Evolutionary conservation across 2,797 vertebrate genomes (phyloP).

Genomic region (Helicolenus hilgendorfi): DNA sequence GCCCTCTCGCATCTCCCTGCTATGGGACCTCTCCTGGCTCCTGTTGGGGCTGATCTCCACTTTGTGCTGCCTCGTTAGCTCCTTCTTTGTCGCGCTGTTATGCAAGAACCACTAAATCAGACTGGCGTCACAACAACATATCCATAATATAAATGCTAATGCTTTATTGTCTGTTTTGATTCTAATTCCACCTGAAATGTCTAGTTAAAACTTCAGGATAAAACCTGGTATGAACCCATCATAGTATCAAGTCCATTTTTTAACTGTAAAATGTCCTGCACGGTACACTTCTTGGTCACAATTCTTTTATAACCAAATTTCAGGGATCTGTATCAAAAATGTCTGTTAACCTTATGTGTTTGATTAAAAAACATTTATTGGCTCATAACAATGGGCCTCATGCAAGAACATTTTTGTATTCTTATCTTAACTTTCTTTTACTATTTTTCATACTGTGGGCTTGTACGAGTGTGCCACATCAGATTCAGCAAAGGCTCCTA

Average conservation of each 20-base stretch:
- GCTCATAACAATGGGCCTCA: background rate
- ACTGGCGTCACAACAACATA: background rate
- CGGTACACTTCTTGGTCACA: background rate
- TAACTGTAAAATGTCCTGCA: background rate
- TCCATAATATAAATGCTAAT: background rate
- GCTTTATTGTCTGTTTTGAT: background rate
- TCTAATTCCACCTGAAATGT: background rate
- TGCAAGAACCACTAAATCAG: conserved; percentile 22
- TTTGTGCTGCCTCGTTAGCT: conserved; percentile 85
- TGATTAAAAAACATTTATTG: background rate
- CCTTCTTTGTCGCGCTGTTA: conserved; percentile 87
- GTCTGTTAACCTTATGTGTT: background rate
- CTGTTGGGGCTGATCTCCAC: conserved; percentile 70
- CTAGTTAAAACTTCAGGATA: background rate
- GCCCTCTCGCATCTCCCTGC: conserved; percentile 34
- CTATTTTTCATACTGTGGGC: no score
- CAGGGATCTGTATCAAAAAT: background rate
- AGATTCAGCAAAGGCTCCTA: no score
- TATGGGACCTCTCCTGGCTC: conserved; percentile 11
- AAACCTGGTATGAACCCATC: background rate
- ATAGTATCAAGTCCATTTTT: background rate
- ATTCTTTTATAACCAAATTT: background rate
- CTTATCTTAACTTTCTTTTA: no score
- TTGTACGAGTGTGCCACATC: no score
- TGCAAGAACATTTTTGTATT: no score